A percentile compares a stretch with the other conserved stretches of the same genome.
Conservation (phyloP, 2,797 vertebrate species). For the Crenuchus spilurus region DNA sequence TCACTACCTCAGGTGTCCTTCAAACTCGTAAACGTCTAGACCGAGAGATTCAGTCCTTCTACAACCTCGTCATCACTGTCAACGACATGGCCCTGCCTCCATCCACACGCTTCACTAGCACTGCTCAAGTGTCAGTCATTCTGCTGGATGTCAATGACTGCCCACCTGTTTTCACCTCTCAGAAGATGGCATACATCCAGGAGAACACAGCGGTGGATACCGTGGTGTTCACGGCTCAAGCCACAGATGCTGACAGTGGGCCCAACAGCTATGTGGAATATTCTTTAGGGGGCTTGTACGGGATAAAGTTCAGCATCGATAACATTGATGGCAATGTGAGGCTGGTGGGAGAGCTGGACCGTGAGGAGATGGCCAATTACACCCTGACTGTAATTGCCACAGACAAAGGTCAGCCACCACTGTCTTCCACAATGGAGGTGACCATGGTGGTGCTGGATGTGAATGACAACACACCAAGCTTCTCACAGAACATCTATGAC, state of each 20-base stretch:
- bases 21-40: constrained; percentile 83
- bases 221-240: constrained; percentile 86
- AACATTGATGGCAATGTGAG: constrained; percentile 88
- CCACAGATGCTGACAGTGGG: constrained; percentile 89
- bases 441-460: constrained; percentile 88
- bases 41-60: constrained; percentile 93
- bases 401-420: constrained; percentile 90
- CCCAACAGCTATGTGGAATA: constrained; percentile 99
- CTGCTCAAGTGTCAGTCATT: constrained; percentile 91
- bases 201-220: constrained; percentile 94
- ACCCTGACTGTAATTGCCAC: constrained; percentile 89
- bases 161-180: constrained; percentile 87
- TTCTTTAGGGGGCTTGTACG: constrained; percentile 78
- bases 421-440: constrained; percentile 88
- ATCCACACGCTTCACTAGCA: constrained; percentile 86
- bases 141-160: constrained; percentile 95
- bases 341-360: constrained; percentile 89
- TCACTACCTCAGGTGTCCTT: constrained; percentile 80
- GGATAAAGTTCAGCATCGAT: constrained; percentile 87
- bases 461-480: constrained; percentile 92
- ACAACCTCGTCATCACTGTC: constrained; percentile 89
- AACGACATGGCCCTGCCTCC: constrained; percentile 84
- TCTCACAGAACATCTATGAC: constrained; percentile 87
- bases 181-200: constrained; percentile 88
- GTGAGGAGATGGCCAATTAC: constrained; percentile 90